A percentile compares a stretch with the other conserved stretches of the same genome.
phyloP scores from a whole-genome alignment of 2,888 invertebrate species.

The Drosophila nr. perissopoda region DNA sequence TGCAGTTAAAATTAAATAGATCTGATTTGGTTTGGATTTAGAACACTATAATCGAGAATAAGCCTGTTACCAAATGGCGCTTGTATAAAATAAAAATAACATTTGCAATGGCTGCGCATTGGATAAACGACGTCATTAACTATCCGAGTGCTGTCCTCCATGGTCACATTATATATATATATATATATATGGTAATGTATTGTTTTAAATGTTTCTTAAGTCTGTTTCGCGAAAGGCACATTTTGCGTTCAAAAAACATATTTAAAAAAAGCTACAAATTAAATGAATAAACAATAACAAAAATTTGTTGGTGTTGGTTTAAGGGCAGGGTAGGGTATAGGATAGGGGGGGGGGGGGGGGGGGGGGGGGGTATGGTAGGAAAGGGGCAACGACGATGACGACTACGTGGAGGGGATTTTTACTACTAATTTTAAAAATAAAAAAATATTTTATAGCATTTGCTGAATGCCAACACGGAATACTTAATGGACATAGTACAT shows the following conservation, averaged over 20 bases:
- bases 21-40: slow-evolving; percentile 17
- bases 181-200: not conserved
- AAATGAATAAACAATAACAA: slow-evolving; percentile 31
- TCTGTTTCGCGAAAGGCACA: slow-evolving; percentile 46
- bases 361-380: not conserved
- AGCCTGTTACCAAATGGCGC: slow-evolving; percentile 32
- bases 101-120: slow-evolving; percentile 50
- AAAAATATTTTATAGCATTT: slow-evolving; percentile 13
- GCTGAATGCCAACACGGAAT: slow-evolving; percentile 12
- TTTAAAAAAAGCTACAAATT: slow-evolving; percentile 26
- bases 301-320: slow-evolving; percentile 14
- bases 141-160: slow-evolving; percentile 33
- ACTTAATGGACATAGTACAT: slow-evolving; percentile 16
- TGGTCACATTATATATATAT: slow-evolving; percentile 17
- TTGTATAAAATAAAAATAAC: slow-evolving; percentile 27
- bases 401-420: not conserved
- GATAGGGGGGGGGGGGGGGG: not conserved
- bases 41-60: slow-evolving; percentile 21
- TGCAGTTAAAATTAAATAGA: slow-evolving; percentile 12
- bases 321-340: not conserved
- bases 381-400: not conserved
- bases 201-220: slow-evolving; percentile 26
- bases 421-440: slow-evolving; percentile 3
- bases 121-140: slow-evolving; percentile 7
- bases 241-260: slow-evolving; percentile 27